Percentiles rank a stretch among this genome's conserved stretches.
phyloP scores from a whole-genome alignment of 2,113 vertebrate genomes.

The Chionis minor region DNA sequence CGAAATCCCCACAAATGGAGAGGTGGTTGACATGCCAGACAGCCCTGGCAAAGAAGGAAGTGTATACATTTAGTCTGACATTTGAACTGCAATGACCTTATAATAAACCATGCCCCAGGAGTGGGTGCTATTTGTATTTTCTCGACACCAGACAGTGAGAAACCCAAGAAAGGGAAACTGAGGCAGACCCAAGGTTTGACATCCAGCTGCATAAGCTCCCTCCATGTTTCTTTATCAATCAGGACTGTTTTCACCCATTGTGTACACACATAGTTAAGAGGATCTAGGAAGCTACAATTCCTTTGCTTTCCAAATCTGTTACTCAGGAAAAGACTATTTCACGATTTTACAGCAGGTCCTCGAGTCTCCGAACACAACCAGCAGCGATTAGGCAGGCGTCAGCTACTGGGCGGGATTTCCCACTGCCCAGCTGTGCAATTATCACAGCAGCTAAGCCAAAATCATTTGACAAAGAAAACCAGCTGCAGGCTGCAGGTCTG shows the following conservation, averaged over 20 bases:
- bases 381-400: conserved; percentile 51
- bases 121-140: not conserved
- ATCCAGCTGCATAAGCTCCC: not conserved
- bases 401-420: conserved; percentile 53
- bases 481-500: conserved; percentile 24
- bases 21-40: not conserved
- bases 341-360: conserved; percentile 64
- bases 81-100: not conserved
- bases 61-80: not conserved
- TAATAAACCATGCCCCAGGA: not conserved
- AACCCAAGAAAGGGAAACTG: conserved; percentile 8
- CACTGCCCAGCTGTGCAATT: conserved; percentile 60
- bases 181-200: not conserved
- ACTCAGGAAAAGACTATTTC: conserved; percentile 68
- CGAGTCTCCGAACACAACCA: not conserved
- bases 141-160: not conserved
- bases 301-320: conserved; percentile 39
- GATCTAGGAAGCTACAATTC: not conserved
- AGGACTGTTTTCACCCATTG: not conserved
- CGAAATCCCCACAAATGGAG: not conserved
- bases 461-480: conserved; percentile 11
- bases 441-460: conserved; percentile 29
- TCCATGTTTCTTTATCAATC: not conserved
- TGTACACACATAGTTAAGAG: not conserved
- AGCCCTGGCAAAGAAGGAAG: not conserved